Conservation (phyloP, 2,113 vertebrate species). For the Heterotilapia buettikoferi region DNA sequence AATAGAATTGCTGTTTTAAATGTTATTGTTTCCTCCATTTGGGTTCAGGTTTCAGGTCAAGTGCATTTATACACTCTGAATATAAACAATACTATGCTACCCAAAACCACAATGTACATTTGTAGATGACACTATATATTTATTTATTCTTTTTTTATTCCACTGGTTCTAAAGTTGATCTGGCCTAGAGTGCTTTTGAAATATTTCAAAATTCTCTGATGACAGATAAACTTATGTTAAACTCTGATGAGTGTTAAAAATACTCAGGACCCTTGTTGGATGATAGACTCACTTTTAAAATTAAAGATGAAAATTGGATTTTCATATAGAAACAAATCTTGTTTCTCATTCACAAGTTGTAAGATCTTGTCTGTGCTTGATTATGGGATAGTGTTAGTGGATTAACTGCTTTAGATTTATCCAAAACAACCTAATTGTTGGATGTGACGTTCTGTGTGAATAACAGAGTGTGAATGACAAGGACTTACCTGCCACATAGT, state of each 20-base stretch:
- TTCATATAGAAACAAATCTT: not conserved
- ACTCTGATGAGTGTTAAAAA: not conserved
- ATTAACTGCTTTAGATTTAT: not conserved
- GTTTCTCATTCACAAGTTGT: not conserved
- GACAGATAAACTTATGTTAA: not conserved
- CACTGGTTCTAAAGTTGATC: not conserved
- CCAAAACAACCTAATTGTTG: not conserved
- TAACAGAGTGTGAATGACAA: not conserved
- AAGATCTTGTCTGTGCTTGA: not conserved
- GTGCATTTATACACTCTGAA: not conserved
- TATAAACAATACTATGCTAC: not conserved
- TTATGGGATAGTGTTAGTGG: not conserved
- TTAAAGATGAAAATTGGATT: not conserved
- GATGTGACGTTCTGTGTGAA: not conserved
- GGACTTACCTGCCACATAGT: constrained; percentile 92
- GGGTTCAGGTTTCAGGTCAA: not conserved
- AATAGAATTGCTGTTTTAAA: no score
- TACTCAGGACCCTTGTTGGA: not conserved
- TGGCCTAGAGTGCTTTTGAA: not conserved
- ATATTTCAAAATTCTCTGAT: not conserved
- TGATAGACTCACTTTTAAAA: not conserved
- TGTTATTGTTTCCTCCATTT: no score
- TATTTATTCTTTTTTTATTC: not conserved
- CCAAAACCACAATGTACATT: not conserved
- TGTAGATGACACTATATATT: not conserved